These are phyloP conservation scores for Columba guinea DNA, from an alignment of 2,797 vertebrate species.

Conservation along the genomic window DNA sequence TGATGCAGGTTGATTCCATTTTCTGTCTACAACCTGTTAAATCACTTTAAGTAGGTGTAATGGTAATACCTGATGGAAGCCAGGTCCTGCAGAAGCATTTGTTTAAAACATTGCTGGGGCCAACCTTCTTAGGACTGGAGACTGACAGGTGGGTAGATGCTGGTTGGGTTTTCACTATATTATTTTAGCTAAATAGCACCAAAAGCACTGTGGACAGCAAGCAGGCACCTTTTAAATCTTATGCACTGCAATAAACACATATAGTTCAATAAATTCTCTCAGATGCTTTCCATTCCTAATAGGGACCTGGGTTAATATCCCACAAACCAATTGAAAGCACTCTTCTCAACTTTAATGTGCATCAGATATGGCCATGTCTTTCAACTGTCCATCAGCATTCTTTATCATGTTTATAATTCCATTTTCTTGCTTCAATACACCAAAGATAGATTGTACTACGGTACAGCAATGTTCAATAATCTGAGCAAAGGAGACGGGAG, in stretches of 20 bases:
- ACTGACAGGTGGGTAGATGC: neutral
- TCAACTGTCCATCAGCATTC: neutral
- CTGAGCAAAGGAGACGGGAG: neutral
- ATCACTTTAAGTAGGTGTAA: neutral
- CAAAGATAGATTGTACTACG: rapidly evolving
- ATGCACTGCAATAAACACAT: neutral
- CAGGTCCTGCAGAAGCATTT: neutral
- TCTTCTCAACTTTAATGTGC: neutral
- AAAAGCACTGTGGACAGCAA: neutral
- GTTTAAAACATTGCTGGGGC: neutral
- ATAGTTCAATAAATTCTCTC: neutral
- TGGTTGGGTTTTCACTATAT: slow-evolving; percentile 11
- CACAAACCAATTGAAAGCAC: neutral
- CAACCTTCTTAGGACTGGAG: neutral
- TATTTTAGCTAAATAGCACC: slow-evolving; percentile 16
- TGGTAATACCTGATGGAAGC: neutral
- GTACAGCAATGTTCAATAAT: neutral
- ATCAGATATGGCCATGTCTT: neutral
- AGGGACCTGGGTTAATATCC: neutral
- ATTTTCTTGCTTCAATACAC: neutral
- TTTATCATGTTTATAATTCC: neutral
- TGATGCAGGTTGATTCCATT: neutral
- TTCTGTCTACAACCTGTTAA: slow-evolving; percentile 4
- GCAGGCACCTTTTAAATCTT: neutral
- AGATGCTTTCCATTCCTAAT: neutral